Evolutionary conservation across 2,888 invertebrate genomes (phyloP), one percentile per base, ranked within the genome.

Genomic region (Leptinotarsa juncta): DNA sequence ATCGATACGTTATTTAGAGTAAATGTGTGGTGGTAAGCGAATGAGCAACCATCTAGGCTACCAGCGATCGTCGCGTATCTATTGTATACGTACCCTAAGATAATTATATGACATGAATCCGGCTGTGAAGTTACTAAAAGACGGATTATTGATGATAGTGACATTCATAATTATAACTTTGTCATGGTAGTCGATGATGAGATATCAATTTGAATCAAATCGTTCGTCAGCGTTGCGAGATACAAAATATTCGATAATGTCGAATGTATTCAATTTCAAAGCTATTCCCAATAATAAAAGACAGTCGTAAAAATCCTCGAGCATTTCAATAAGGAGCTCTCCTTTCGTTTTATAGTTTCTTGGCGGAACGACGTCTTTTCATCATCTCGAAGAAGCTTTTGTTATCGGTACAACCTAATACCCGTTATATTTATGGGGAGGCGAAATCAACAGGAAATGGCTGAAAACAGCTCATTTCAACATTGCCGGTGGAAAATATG

Each of bases 371-470:
- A 42, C n/a, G 57, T 4, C 57, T 15, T 57, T 57, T 57, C 23
- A 57, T 57, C 23, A 57, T 57, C 23, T 57, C 14, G 26, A 57
- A 23, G 57, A 23, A 57, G 62, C 62, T 42, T 62, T 62, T 62
- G 62, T 62, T 62, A 62, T 62, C 62, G 62, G 62, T 62, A 62
- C 32, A 62, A 62, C 62, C 42, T 62, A 67, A 68, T 72, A 62
- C 68, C 62, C 62, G 51, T 65, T 51, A 72, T 72, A 72, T 72
- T 72, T 72, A 72, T 72, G 51, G 65, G 68, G 62, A 71, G 71
- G 74, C 65, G 70, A 74, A 74, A 74, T 74, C 74, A 74, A 74
- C 74, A 71, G 74, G 70, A 74, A 74, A 74, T 74, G 74, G 66
- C 71, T 62, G 71, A 66, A 70, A 67, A 71, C 67, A 70, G 67